A percentile compares a stretch with the other conserved stretches of the same genome.
phyloP scores from a whole-genome alignment of 2,888 invertebrate genomes.

The Leptopterna dolabrata region DNA sequence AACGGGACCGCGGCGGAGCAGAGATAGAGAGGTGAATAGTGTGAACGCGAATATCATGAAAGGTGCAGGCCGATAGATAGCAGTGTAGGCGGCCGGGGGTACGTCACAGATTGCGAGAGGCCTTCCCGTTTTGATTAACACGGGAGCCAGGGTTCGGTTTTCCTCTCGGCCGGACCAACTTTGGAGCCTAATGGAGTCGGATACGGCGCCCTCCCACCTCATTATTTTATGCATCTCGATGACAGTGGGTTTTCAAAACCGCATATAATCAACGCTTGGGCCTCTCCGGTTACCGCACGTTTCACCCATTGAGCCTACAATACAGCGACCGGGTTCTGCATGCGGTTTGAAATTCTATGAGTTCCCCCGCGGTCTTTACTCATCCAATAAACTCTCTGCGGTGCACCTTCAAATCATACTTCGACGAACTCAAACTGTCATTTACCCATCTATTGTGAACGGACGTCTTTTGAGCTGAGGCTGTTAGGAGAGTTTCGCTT shows the following conservation, averaged over 20 bases:
- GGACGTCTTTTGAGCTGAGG: no score
- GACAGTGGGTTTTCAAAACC: background rate
- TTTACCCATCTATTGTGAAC: no score
- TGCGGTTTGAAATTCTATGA: background rate
- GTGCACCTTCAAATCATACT: no score
- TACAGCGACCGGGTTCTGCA: background rate
- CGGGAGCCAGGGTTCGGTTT: background rate
- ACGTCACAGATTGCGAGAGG: slow-evolving; percentile 21
- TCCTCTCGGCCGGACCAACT: background rate
- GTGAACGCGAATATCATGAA: background rate
- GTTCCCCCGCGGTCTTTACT: background rate
- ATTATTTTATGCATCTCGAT: background rate
- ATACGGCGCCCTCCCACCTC: background rate
- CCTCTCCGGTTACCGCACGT: background rate
- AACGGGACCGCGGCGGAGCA: background rate
- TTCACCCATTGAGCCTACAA: background rate
- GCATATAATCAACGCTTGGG: background rate
- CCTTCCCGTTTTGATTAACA: background rate
- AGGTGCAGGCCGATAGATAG: background rate
- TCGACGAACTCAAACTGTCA: no score
- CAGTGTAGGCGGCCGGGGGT: background rate
- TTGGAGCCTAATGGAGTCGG: background rate
- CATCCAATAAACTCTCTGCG: no score
- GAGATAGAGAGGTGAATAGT: slow-evolving; percentile 24
- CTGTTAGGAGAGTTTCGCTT: no score